Base-by-base conservation (phyloP, 2,888 invertebrate genomes). In the Calameuta pallipes region DNA sequence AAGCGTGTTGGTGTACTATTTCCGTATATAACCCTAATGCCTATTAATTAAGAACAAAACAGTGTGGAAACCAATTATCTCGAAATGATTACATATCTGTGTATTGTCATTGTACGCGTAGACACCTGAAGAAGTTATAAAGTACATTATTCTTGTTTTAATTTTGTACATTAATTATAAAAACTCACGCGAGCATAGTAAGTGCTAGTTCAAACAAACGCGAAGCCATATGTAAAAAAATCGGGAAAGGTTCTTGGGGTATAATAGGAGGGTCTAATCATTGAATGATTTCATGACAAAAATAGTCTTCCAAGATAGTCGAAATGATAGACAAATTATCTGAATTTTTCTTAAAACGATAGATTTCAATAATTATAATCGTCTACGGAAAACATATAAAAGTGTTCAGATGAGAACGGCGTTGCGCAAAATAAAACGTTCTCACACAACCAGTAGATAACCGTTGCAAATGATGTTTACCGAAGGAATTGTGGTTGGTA, bases 1-100 rank as follows among this genome's bases (percentile, higher is more conserved):
- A 81, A 84, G 75, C 86, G 80, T 84, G 78, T 79, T 56, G 23
- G 9, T 56, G 23, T 80, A 79, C 79, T 80, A 82, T 85, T 81
- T 83, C 78, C 56, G 34, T 56, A 56, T 31, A 56, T 75, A 41
- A 23, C 15, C 33, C 30, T 78, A 31, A 69, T n/a, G 36, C 73
- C 75, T 73, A 75, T 78, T 78, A 78, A 78, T 78, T 78, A 76
- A 76, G 73, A 69, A 73, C 68, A 69, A 6, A 30, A 30, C 56
- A 73, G 56, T 34, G 13, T 13, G 15, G 69, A 73, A 76, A 41
- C 76, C 73, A 76, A 78, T 78, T 78, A 78, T 73, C 56, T 76
- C 36, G 78, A 75, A 73, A 76, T 75, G 35, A 78, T 76, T 76
- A 78, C 73, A 71, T 56, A 78, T 78, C 78, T 68, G 73, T 36